Evolutionary conservation across 2,888 invertebrate genomes (phyloP).

Genomic region (Stenchaetothrips biformis): DNA sequence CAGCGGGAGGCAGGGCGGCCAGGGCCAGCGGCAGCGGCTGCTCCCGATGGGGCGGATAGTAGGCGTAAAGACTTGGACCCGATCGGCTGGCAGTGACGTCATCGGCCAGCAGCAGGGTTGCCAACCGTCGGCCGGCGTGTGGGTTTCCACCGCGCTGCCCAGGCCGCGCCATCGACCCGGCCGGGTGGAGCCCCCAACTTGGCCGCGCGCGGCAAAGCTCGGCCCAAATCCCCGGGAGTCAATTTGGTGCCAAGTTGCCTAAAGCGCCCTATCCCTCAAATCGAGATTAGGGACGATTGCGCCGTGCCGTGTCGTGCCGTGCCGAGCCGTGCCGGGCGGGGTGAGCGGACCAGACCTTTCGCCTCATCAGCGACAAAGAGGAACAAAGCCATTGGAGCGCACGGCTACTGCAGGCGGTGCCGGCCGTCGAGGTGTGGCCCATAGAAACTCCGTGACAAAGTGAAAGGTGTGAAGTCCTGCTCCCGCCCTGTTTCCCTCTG

Average conservation of each 20-base stretch:
- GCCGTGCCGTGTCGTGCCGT: not conserved
- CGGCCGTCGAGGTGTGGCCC: too few species aligned
- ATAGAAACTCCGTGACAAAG: too few species aligned
- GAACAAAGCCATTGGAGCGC: too few species aligned
- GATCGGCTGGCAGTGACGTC: too few species aligned
- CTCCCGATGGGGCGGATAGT: not conserved
- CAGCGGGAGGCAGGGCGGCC: not conserved
- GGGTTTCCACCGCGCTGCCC: too few species aligned
- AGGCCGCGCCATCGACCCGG: not conserved
- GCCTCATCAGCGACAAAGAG: not conserved
- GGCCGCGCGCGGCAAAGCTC: not conserved
- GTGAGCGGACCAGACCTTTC: not conserved
- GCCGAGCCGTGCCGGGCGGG: not conserved
- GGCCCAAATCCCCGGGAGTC: not conserved
- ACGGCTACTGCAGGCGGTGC: too few species aligned
- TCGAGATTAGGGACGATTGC: conserved; percentile 4
- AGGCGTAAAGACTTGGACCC: not conserved
- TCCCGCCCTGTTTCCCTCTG: too few species aligned
- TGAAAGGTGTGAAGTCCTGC: too few species aligned
- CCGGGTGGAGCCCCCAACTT: not conserved
- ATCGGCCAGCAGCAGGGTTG: too few species aligned
- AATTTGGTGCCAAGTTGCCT: conserved; percentile 24
- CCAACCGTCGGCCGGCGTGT: too few species aligned
- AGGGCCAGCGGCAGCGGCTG: not conserved
- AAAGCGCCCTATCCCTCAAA: conserved; percentile 12